These are phyloP conservation scores for Colostygia pectinataria DNA, from an alignment of 2,888 invertebrate genomes.

Conservation along the genomic window DNA sequence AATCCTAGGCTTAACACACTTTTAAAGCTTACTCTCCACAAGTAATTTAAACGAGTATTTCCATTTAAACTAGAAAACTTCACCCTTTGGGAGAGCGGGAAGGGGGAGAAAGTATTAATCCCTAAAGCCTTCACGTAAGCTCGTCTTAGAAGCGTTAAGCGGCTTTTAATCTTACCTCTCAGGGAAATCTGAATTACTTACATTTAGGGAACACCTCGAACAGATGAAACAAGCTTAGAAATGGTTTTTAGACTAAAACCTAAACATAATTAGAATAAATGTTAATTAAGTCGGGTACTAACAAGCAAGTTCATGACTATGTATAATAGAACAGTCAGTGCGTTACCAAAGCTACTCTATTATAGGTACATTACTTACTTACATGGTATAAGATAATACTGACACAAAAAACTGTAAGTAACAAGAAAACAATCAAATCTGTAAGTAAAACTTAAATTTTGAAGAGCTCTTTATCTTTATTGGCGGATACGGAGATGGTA, in stretches of 20 bases:
- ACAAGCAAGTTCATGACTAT: too few relatives aligned
- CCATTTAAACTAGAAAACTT: conserved; percentile 31
- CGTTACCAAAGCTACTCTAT: too few relatives aligned
- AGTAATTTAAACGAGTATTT: conserved; percentile 23
- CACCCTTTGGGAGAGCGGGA: conserved; percentile 2
- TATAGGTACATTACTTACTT: too few relatives aligned
- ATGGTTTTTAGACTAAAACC: not conserved
- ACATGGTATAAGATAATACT: too few relatives aligned
- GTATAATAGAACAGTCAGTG: too few relatives aligned
- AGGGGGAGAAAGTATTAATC: conserved; percentile 20
- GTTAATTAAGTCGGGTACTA: too few relatives aligned
- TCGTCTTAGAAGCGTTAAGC: conserved; percentile 17
- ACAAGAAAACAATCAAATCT: too few relatives aligned
- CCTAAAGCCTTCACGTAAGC: conserved; percentile 19
- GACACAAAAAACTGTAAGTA: too few relatives aligned
- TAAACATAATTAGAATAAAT: too few relatives aligned
- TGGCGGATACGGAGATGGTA: too few relatives aligned
- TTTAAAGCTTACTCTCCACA: conserved; percentile 9
- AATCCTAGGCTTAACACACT: conserved; percentile 10
- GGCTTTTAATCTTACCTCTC: conserved; percentile 22
- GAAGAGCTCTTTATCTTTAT: too few relatives aligned
- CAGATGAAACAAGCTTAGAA: not conserved
- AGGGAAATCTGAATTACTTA: conserved; percentile 2
- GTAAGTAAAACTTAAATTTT: too few relatives aligned
- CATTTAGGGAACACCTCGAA: not conserved